These are phyloP conservation scores for Ceriagrion tenellum DNA, from an alignment of 2,888 invertebrate species.

Conservation along the genomic window DNA sequence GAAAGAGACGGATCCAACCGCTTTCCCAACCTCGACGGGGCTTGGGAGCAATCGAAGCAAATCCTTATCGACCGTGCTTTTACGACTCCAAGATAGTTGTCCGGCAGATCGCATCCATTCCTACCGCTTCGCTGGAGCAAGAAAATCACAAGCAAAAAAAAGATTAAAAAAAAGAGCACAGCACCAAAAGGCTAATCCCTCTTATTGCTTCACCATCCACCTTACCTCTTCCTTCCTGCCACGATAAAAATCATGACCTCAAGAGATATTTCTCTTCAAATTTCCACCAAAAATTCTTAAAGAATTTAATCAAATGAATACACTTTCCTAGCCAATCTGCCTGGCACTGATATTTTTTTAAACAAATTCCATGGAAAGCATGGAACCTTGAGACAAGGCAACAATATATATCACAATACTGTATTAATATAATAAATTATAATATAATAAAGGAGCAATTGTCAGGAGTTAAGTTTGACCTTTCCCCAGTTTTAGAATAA, in stretches of 20 bases:
- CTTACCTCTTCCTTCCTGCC: neutral
- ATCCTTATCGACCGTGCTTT: neutral
- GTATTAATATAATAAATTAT: no score
- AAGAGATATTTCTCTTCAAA: no score
- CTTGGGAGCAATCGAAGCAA: neutral
- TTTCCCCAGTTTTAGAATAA: no score
- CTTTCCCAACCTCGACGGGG: neutral
- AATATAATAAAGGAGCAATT: no score
- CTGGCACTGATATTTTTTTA: no score
- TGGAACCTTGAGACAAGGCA: no score
- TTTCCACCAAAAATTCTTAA: no score
- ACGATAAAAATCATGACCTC: neutral
- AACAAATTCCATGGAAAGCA: no score
- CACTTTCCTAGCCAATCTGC: no score
- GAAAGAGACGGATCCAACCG: neutral
- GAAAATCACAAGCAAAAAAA: neutral
- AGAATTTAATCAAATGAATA: no score
- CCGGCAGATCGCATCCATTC: neutral
- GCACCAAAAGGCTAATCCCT: neutral
- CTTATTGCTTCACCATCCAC: neutral
- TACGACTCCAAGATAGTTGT: neutral
- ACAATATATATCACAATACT: no score
- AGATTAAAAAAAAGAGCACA: neutral
- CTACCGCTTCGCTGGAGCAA: neutral
- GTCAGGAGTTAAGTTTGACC: no score